Evolutionary conservation across 2,888 invertebrate genomes (phyloP).

Genomic region (Balanococcus diminutus): DNA sequence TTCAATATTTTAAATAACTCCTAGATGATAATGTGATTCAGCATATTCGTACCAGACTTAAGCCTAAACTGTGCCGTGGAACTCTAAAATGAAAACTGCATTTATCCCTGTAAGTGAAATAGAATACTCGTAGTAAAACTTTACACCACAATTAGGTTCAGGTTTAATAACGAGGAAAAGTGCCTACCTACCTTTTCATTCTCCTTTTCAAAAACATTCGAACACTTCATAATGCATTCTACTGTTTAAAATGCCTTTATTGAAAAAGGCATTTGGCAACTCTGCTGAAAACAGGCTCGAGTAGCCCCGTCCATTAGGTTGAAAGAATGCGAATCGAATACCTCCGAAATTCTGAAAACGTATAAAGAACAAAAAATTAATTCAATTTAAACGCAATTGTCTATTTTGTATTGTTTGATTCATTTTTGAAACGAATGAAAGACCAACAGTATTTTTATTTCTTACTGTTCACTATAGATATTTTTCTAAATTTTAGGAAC

Average conservation of each 20-base stretch:
- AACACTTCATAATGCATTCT: not conserved
- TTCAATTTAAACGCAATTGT: no score
- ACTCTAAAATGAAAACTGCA: not conserved
- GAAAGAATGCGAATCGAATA: not conserved
- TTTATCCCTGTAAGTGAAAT: not conserved
- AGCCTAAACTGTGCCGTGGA: not conserved
- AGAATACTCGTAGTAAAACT: no score
- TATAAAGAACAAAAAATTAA: no score
- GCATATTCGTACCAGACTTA: not conserved
- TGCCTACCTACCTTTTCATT: not conserved
- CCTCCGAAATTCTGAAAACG: no score
- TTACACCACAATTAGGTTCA: no score
- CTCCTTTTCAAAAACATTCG: not conserved
- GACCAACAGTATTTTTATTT: no score
- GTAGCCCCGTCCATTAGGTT: not conserved
- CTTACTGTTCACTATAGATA: no score
- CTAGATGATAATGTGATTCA: not conserved
- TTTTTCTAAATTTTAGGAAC: no score
- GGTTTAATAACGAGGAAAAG: not conserved
- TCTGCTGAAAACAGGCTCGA: not conserved
- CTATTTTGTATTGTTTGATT: no score
- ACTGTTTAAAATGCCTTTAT: not conserved
- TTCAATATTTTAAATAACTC: not conserved
- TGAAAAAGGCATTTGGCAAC: not conserved
- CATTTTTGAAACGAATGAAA: no score